Base-by-base conservation (phyloP, 53 echinoderm and acorn worm genomes). In the Astropecten irregularis region DNA sequence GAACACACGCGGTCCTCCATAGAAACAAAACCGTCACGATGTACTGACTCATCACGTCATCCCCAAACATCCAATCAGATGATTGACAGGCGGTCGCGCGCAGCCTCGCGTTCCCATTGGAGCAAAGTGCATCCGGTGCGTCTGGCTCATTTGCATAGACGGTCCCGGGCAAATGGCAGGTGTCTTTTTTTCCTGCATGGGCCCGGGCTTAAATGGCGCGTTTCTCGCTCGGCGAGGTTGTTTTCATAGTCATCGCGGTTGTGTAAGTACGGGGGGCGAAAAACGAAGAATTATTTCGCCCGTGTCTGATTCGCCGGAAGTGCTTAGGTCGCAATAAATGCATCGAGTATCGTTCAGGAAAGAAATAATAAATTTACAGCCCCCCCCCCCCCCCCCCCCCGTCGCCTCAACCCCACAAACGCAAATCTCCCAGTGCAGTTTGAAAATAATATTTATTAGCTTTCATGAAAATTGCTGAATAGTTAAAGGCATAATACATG, bases 81-180 rank as follows among this genome's bases (percentile, higher is more conserved):
- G 79, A 79, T 62, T 79, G 79, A 47, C 79, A 47, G 44, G 4
- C 20, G 39, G 11, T 1, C 79, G 63, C 79, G 30, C n/a, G 72
- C 32, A 50, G 35, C 32, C 72, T 50, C 53, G 51, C 51, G 40
- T 32, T 35, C 79, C 40, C 49, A 79, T 79, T 79, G 79, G 79
- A 9, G 79, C 79, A 79, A 79, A 79, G 79, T 79, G 79, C 61
- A 79, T 79, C 79, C 79, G 79, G 79, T 40, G 39, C 61, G 47
- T 62, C 29, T 18, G 30, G 62, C 79, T 79, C 9, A 42, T 79
- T 47, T 79, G 79, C 79, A 79, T 79, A 79, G 37, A 29, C 18
- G 42, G 4, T 9, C 18, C 9, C 18, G 22, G 25, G 46, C 40
- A 47, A 22, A 62, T 46, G 79, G 79, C 79, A 79, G 79, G 79